Evolutionary conservation across 1,140 invertebrate genomes (phyloP).

Genomic region (Anoplolepis gracilipes): DNA sequence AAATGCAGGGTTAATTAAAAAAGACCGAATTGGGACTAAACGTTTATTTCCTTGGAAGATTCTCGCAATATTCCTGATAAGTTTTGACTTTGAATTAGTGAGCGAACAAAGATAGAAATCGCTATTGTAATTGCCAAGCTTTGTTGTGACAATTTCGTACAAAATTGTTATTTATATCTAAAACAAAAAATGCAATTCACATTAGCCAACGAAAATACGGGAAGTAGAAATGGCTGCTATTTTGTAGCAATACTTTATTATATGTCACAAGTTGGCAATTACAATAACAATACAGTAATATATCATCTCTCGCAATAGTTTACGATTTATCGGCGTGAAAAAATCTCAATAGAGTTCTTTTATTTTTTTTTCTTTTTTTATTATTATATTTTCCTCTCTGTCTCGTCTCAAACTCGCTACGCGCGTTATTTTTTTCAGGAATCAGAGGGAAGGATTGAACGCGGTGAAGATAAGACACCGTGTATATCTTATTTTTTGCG

Average conservation of each 20-base stretch:
- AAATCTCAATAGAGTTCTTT: constrained; percentile 51
- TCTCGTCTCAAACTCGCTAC: constrained; percentile 11
- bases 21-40: not conserved
- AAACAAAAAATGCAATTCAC: not conserved
- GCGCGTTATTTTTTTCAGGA: not conserved
- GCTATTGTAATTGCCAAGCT: constrained; percentile 42
- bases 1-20: constrained; percentile 20
- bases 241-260: constrained; percentile 76
- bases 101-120: constrained; percentile 12
- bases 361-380: constrained; percentile 39
- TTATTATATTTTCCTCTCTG: not conserved
- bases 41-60: constrained; percentile 35
- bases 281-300: constrained; percentile 76
- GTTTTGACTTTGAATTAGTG: not conserved
- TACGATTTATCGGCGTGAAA: constrained; percentile 68
- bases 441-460: not conserved
- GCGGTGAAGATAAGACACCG: not conserved
- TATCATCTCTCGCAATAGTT: constrained; percentile 31
- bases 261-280: constrained; percentile 77
- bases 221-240: not conserved
- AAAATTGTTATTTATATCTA: too few relatives aligned
- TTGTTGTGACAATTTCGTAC: too few relatives aligned
- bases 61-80: not conserved
- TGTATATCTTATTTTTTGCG: not conserved
- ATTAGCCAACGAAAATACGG: constrained; percentile 17